phyloP scores from a whole-genome alignment of 2,888 invertebrate species.

The Xestobium rufovillosum region DNA sequence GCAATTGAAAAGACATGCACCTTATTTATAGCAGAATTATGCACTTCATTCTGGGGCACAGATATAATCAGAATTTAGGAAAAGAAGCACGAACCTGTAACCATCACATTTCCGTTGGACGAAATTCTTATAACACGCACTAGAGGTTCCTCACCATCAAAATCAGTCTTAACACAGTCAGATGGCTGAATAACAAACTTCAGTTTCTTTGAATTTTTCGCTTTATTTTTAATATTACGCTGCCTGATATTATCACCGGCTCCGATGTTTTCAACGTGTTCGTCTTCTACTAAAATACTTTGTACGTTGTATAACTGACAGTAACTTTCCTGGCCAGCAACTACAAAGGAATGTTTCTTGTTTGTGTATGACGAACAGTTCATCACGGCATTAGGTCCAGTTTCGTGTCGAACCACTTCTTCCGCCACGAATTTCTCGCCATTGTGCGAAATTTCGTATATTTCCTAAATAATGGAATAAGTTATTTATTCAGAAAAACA shows the following conservation, averaged over 20 bases:
- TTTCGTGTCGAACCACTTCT: constrained; percentile 83
- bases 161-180: constrained; percentile 81
- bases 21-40: too few relatives aligned
- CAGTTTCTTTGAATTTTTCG: constrained; percentile 51
- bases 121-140: constrained; percentile 73
- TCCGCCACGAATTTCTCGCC: constrained; percentile 76
- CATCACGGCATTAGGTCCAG: constrained; percentile 86
- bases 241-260: constrained; percentile 44
- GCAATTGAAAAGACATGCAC: too few relatives aligned
- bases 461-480: constrained; percentile 63
- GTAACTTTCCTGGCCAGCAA: constrained; percentile 88
- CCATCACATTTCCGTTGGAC: constrained; percentile 69
- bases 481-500: constrained; percentile 7
- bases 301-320: constrained; percentile 75
- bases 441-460: constrained; percentile 83
- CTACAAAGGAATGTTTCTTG: constrained; percentile 68
- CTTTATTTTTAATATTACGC: constrained; percentile 49
- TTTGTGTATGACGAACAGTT: constrained; percentile 72
- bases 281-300: constrained; percentile 42
- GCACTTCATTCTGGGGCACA: too few relatives aligned
- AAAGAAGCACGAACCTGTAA: constrained; percentile 70
- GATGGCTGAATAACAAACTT: constrained; percentile 68
- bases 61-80: too few relatives aligned
- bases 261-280: constrained; percentile 43
- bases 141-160: constrained; percentile 67